Evolutionary conservation across 92 coral and sea anemone species (phyloP), one percentile per base, ranked within the genome.

Genomic region (Bergia sp.): DNA sequence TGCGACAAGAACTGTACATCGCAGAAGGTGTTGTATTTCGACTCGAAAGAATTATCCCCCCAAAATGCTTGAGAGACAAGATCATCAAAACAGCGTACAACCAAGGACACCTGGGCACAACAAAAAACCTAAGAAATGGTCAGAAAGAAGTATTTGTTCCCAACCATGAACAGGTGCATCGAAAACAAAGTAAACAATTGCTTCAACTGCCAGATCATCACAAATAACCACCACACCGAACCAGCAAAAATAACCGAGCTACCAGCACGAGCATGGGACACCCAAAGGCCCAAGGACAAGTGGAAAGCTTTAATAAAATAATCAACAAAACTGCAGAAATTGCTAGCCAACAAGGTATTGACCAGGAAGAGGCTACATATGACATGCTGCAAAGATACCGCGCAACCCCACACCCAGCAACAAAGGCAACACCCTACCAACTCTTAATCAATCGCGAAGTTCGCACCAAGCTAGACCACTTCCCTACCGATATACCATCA

Each of bases 311-410:
- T 72, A 43, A 87, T 86, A 87, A 77, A 42, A 50, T 91, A 12
- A 77, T 92, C n/a, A 92, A 90, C 89, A 90, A 86, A 82, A 86
- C 50, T 44, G 61, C 41, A 38, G 37, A 76, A 21, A 90, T 86
- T n/a, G 73, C 92, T 23, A 72, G 41, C 2, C 82, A 86, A 12
- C 85, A 55, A 50, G 15, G 73, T 1, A 89, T 66, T 13, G 89
- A 87, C 64, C 85, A 53, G 16, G 85, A 92, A 0, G 90, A 88
- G 67, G 95, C 93, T 20, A 84, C 77, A 74, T 88, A 88, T 41
- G 95, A 92, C 69, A 90, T 92, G 93, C 87, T 92, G 18, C 92
- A 92, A 64, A 91, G 91, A 57, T 92, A 83, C 88, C 37, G 93
- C 43, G 77, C 73, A 44, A 89, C 94, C 1, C 91, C 94, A 9